Evolutionary conservation across 2,797 vertebrate genomes (phyloP).

Genomic region (Enteromius argenteus): DNA sequence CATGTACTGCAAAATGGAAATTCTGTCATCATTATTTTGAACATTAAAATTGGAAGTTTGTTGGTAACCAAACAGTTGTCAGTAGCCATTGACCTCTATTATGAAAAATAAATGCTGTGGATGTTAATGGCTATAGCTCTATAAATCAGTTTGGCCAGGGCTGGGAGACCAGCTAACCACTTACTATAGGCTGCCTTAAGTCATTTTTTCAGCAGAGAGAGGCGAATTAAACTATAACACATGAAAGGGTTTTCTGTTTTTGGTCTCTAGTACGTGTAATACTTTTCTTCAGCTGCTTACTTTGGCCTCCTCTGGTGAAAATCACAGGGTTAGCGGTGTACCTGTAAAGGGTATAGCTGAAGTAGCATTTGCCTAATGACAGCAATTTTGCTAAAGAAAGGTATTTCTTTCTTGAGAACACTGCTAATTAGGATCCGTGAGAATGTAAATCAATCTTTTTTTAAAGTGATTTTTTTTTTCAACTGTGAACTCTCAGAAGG

Average conservation of each 20-base stretch:
- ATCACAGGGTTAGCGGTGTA: conserved; percentile 32
- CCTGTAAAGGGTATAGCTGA: conserved; percentile 10
- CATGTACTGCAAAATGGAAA: not conserved
- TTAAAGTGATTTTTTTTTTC: not conserved
- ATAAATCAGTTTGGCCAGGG: not conserved
- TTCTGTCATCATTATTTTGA: not conserved
- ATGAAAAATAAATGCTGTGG: not conserved
- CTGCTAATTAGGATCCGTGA: conserved; percentile 11
- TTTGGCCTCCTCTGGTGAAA: conserved; percentile 37
- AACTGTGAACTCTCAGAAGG: conserved; percentile 4
- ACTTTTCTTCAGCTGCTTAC: not conserved
- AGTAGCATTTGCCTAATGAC: conserved; percentile 36
- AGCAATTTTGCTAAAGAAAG: conserved; percentile 27
- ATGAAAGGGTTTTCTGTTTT: conserved; percentile 2
- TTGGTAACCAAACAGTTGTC: not conserved
- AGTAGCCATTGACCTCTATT: not conserved
- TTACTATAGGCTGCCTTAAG: not conserved
- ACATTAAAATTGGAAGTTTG: not conserved
- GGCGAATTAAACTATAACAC: conserved; percentile 11
- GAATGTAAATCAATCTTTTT: not conserved
- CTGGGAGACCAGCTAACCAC: not conserved
- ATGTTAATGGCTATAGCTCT: not conserved
- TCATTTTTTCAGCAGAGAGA: not conserved
- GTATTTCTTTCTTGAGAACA: not conserved
- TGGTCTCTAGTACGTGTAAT: not conserved